Percentiles rank a stretch among this genome's conserved stretches.
Evolutionary conservation across 2,888 invertebrate species (phyloP).

Genomic region (Gnatocerus cornutus): DNA sequence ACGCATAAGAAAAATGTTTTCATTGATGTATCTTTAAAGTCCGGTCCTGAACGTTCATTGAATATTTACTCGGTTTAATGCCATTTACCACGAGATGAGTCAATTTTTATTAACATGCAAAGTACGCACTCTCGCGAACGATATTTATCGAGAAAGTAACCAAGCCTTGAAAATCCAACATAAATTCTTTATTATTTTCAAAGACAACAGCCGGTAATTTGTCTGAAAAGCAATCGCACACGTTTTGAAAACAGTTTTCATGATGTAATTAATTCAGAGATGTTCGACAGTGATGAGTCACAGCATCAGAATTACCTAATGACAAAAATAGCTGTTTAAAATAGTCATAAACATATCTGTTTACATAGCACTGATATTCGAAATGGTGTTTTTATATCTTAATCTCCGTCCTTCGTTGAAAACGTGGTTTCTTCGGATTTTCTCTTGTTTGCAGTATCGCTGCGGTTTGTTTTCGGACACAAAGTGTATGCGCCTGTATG

Average conservation of each 20-base stretch:
- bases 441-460: slow-evolving; percentile 17
- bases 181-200: slow-evolving; percentile 13
- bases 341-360: slow-evolving; percentile 46
- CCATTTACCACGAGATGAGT: slow-evolving; percentile 21
- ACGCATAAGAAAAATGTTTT: too few relatives aligned
- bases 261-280: slow-evolving; percentile 50
- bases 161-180: slow-evolving; percentile 27
- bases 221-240: slow-evolving; percentile 7
- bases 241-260: slow-evolving; percentile 28
- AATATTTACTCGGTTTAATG: background rate
- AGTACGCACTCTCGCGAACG: slow-evolving; percentile 10
- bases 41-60: background rate
- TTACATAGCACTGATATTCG: slow-evolving; percentile 46
- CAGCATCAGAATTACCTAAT: slow-evolving; percentile 46
- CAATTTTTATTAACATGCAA: slow-evolving; percentile 43
- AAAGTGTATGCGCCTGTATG: slow-evolving; percentile 19
- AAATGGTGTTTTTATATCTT: slow-evolving; percentile 46
- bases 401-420: slow-evolving; percentile 27
- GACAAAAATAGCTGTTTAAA: slow-evolving; percentile 48
- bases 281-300: slow-evolving; percentile 48
- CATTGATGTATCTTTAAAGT: background rate
- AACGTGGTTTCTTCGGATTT: slow-evolving; percentile 27
- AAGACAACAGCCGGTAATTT: slow-evolving; percentile 14
- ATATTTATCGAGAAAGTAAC: slow-evolving; percentile 31
- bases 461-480: slow-evolving; percentile 40